Conservation (phyloP, 2,888 invertebrate species). For the Melikaiella ostensackeni region DNA sequence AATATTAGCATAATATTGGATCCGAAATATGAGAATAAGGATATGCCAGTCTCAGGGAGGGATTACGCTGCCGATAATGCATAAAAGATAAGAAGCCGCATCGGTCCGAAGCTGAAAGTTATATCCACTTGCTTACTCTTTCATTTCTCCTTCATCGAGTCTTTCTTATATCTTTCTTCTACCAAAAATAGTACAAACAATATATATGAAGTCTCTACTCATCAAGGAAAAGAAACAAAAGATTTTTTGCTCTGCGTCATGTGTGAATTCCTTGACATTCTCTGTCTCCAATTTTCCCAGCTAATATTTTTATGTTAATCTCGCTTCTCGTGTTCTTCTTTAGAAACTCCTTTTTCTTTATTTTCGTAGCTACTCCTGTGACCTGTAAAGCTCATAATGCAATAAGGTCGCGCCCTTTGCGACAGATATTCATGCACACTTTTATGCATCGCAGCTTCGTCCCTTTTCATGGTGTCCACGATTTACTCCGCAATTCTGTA, state of each 20-base stretch:
- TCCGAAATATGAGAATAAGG: slow-evolving; percentile 66
- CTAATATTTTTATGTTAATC: slow-evolving; percentile 35
- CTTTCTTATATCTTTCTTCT: neutral
- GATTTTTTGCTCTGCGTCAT: neutral
- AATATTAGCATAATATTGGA: slow-evolving; percentile 72
- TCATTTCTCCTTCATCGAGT: slow-evolving; percentile 11
- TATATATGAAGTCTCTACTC: neutral
- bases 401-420: slow-evolving; percentile 25
- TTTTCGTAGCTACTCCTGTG: slow-evolving; percentile 2
- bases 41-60: slow-evolving; percentile 44
- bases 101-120: slow-evolving; percentile 40
- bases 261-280: neutral
- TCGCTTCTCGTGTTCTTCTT: neutral
- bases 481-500: slow-evolving; percentile 25
- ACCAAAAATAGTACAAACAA: neutral
- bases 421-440: slow-evolving; percentile 27
- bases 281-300: neutral
- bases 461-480: slow-evolving; percentile 20
- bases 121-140: slow-evolving; percentile 39
- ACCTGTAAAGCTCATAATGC: slow-evolving; percentile 31
- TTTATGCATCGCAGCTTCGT: slow-evolving; percentile 16
- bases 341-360: neutral
- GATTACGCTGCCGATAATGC: slow-evolving; percentile 64
- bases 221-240: neutral
- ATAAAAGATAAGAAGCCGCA: slow-evolving; percentile 70